These are phyloP conservation scores for Microctonus aethiopoides DNA, from an alignment of 2,888 invertebrate genomes.

Conservation along the genomic window DNA sequence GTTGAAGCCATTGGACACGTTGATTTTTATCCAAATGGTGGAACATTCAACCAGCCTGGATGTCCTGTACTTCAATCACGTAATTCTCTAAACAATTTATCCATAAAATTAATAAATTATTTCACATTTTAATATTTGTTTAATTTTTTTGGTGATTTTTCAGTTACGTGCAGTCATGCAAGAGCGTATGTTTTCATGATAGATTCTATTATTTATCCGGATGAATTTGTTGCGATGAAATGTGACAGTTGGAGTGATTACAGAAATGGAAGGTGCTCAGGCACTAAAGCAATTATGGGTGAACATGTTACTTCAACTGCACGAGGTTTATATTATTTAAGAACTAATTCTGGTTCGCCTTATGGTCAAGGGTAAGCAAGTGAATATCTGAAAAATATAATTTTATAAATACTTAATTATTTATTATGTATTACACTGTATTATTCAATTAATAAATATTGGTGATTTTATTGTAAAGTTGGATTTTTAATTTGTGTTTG, in stretches of 20 bases:
- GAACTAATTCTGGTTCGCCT: constrained; percentile 71
- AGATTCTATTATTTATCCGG: constrained; percentile 73
- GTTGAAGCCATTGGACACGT: constrained; percentile 74
- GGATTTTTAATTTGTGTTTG: no score
- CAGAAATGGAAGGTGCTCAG: constrained; percentile 64
- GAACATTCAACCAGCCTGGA: constrained; percentile 76
- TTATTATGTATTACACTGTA: no score
- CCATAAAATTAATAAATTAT: background rate
- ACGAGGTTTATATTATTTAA: constrained; percentile 73
- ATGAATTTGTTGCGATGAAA: constrained; percentile 70
- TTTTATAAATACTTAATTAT: no score
- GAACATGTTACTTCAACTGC: constrained; percentile 64
- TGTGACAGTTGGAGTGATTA: constrained; percentile 72
- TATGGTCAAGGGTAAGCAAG: constrained; percentile 68
- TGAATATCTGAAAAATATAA: background rate
- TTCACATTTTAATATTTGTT: constrained; percentile 25
- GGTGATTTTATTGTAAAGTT: no score
- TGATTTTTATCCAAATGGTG: constrained; percentile 83
- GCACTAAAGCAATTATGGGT: constrained; percentile 70
- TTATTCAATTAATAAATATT: no score
- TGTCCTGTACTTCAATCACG: constrained; percentile 69
- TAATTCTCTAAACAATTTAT: constrained; percentile 38
- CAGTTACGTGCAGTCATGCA: constrained; percentile 79
- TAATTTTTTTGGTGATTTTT: no score
- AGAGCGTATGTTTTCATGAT: constrained; percentile 73